phyloP scores from a whole-genome alignment of 1,140 invertebrate genomes.

The Drosophila lini region DNA sequence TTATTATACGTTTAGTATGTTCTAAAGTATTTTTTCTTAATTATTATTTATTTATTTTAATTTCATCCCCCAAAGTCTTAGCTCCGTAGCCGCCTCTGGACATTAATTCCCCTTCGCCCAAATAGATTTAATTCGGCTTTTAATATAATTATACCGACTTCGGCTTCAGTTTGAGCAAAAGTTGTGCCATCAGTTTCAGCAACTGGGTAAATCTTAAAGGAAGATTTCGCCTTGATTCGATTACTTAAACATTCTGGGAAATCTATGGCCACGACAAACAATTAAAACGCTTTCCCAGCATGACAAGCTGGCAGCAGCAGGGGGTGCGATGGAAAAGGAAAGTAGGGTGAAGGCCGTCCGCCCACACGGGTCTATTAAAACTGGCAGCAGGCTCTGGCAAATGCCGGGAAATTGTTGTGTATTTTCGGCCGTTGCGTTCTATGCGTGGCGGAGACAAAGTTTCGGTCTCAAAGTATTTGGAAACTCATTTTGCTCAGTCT shows the following conservation, averaged over 20 bases:
- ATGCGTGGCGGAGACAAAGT: slow-evolving; percentile 46
- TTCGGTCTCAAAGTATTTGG: slow-evolving; percentile 56
- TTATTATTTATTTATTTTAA: no score
- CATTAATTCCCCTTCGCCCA: slow-evolving; percentile 4
- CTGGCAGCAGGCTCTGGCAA: slow-evolving; percentile 28
- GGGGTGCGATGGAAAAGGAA: not conserved
- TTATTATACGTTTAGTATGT: not conserved
- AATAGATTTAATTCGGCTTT: slow-evolving; percentile 14
- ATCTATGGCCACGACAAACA: slow-evolving; percentile 47
- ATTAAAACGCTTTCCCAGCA: slow-evolving; percentile 58
- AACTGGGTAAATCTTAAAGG: slow-evolving; percentile 38
- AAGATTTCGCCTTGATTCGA: slow-evolving; percentile 45
- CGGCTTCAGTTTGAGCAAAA: slow-evolving; percentile 15
- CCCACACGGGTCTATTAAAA: slow-evolving; percentile 37
- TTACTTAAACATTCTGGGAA: slow-evolving; percentile 49
- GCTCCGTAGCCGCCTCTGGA: not conserved
- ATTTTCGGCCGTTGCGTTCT: slow-evolving; percentile 24
- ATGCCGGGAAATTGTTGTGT: slow-evolving; percentile 36
- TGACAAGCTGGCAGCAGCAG: slow-evolving; percentile 16
- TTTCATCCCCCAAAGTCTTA: no score
- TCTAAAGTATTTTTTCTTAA: no score
- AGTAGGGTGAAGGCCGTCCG: slow-evolving; percentile 3
- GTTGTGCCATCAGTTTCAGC: slow-evolving; percentile 35
- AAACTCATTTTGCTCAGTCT: slow-evolving; percentile 50
- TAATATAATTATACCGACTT: slow-evolving; percentile 36